Base-by-base conservation (phyloP, 1,140 invertebrate species). In the Drosophila rufa region DNA sequence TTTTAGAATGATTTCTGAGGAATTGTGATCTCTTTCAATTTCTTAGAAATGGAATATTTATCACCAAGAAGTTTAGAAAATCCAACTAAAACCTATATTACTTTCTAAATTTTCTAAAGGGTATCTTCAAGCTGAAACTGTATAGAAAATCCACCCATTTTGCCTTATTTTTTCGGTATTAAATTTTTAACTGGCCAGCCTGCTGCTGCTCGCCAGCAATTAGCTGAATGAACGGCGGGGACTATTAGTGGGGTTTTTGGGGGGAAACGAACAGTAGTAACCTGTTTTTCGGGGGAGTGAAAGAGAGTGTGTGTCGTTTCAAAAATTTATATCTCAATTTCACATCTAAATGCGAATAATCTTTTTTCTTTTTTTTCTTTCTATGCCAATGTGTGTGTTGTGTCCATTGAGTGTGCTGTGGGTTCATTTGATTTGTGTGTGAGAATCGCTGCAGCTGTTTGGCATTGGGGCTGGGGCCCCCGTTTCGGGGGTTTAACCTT, bases 281-380 rank as follows among this genome's bases (percentile, higher is more conserved):
- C 67, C 67, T 55, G 67, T 70, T 70, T 68, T 66, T 66, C 17
- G 67, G 62, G 66, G 33, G 36, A 62, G 36, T 25, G 43, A 65
- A 61, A 19, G 30, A 45, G 56, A 59, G 57, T 61, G 64, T 68
- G 69, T 90, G 81, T 80, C 85, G 86, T 91, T 90, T 90, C 71
- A 91, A 90, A 84, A 90, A 90, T 90, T 90, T 90, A 90, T 90
- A 90, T 90, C 85, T 90, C 85, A 82, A 90, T 90, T 91, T 91
- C 86, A 90, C 85, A 90, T 90, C 85, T 90, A 90, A 90, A 90
- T 90, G 85, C 85, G 85, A 90, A 90, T 90, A 91, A 90, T 79
- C 79, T 90, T 86, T 85, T 85, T 82, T 74, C 45, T 19, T 60
- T 46, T 68, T 65, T 65, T 46, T 64, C 59, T 71, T 60, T 47